Percentiles rank a stretch among this genome's conserved stretches.
These are phyloP conservation scores for Barbus barbus DNA, from an alignment of 2,113 vertebrate genomes.

Conservation along the genomic window DNA sequence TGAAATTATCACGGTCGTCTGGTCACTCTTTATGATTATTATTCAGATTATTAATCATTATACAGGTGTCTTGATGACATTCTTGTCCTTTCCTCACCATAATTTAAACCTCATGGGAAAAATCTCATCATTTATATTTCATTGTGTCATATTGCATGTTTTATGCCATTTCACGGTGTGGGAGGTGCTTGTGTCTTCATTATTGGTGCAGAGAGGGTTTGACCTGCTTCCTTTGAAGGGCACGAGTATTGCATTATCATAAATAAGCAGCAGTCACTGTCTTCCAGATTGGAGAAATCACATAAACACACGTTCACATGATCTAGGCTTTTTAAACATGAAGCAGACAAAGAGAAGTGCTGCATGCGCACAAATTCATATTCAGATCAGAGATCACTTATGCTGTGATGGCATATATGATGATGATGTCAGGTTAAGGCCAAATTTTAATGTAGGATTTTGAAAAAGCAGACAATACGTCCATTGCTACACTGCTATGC, in stretches of 20 bases:
- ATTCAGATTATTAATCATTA: neutral
- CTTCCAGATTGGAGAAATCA: constrained; percentile 56
- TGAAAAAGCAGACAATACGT: neutral
- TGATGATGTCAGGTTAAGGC: neutral
- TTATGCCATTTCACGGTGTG: constrained; percentile 1
- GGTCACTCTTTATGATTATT: neutral
- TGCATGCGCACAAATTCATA: constrained; percentile 11
- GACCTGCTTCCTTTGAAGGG: constrained; percentile 27
- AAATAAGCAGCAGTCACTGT: constrained; percentile 28
- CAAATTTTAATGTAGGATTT: neutral
- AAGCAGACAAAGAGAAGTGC: neutral
- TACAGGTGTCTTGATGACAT: neutral
- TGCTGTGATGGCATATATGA: neutral
- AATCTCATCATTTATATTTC: constrained; percentile 26
- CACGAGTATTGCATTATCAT: constrained; percentile 31
- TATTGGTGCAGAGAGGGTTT: neutral
- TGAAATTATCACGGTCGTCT: neutral
- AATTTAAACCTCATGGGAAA: neutral
- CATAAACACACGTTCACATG: neutral
- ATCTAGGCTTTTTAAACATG: neutral
- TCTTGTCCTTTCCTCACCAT: constrained; percentile 4
- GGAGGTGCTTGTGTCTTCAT: neutral
- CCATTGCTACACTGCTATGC: neutral
- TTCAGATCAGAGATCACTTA: constrained; percentile 14
- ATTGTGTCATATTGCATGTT: constrained; percentile 24